Base-by-base conservation (phyloP, 1,140 invertebrate genomes). In the Magallana gigas region DNA sequence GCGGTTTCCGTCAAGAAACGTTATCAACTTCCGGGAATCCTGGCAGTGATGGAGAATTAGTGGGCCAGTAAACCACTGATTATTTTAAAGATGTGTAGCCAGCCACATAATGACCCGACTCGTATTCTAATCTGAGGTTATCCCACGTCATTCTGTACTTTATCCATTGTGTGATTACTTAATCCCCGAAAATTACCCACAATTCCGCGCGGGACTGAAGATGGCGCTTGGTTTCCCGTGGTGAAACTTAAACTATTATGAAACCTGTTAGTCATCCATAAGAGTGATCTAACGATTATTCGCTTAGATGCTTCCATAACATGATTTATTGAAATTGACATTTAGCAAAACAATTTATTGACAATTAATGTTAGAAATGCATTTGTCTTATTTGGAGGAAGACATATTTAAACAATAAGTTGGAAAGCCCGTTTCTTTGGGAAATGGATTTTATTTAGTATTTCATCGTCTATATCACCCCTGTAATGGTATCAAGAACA, bases 61-160 rank as follows among this genome's bases (percentile, higher is more conserved):
- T 29, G 23, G 23, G 18, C 36, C 68, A 23, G 18, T 29, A 76
- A 48, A 76, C 68, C 23, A 29, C 23, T 76, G 68, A 76, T 76
- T 76, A 76, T 76, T 76, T 8, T 29, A 76, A 12, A 76, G 23
- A 29, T 29, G 23, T 76, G 68, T 76, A 76, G 8, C 36, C 14
- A 12, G 23, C 8, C 68, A 29, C 68, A 12, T 76, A 76, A 76
- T 76, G 68, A 23, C 18, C 68, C 36, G 36, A 76, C 29, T 76
- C 36, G 68, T 29, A 76, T 76, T 76, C 36, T 76, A 76, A 76
- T 76, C 68, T 76, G 18, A 76, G 23, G 68, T 76, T 29, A 76
- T 76, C 29, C 36, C 68, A 76, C 68, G 68, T 76, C 68, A 76
- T 76, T 76, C 36, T 36, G 14, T 76, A 18, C 23, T 29, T 36